Conservation (phyloP, 2,888 invertebrate species). For the Deilephila elpenor region DNA sequence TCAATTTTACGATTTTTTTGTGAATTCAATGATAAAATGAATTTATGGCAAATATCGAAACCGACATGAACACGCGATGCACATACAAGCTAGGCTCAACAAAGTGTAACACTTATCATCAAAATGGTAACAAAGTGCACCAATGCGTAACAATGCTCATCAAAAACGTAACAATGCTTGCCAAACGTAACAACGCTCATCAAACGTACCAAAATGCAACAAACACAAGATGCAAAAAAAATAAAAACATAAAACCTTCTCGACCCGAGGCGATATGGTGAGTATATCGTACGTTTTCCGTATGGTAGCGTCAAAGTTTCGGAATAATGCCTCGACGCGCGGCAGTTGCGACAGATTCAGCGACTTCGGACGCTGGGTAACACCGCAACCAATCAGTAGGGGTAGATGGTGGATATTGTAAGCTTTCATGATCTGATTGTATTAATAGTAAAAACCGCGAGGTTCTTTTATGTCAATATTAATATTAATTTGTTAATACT, state of each 20-base stretch:
- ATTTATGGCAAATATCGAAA: background rate
- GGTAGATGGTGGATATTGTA: slow-evolving; percentile 27
- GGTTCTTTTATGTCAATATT: too few species aligned
- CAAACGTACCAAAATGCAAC: slow-evolving; percentile 30
- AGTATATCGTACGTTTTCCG: slow-evolving; percentile 74
- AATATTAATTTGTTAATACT: too few species aligned
- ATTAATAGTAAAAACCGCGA: too few species aligned
- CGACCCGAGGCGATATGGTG: slow-evolving; percentile 72
- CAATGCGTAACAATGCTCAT: background rate
- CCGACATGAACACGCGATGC: slow-evolving; percentile 1
- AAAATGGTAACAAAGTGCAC: background rate
- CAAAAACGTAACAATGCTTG: background rate
- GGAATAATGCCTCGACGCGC: slow-evolving; percentile 75
- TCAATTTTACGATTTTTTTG: background rate
- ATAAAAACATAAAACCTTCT: slow-evolving; percentile 64
- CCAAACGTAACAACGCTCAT: slow-evolving; percentile 3
- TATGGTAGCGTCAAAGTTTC: slow-evolving; percentile 74
- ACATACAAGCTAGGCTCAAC: background rate
- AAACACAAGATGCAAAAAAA: slow-evolving; percentile 31
- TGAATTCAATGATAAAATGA: background rate
- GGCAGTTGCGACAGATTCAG: slow-evolving; percentile 81
- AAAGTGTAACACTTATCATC: background rate
- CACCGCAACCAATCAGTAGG: slow-evolving; percentile 56
- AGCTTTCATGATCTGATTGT: background rate
- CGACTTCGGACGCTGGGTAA: slow-evolving; percentile 78